Evolutionary conservation across 2,888 invertebrate genomes (phyloP).

Genomic region (Megalurothrips usitatus): DNA sequence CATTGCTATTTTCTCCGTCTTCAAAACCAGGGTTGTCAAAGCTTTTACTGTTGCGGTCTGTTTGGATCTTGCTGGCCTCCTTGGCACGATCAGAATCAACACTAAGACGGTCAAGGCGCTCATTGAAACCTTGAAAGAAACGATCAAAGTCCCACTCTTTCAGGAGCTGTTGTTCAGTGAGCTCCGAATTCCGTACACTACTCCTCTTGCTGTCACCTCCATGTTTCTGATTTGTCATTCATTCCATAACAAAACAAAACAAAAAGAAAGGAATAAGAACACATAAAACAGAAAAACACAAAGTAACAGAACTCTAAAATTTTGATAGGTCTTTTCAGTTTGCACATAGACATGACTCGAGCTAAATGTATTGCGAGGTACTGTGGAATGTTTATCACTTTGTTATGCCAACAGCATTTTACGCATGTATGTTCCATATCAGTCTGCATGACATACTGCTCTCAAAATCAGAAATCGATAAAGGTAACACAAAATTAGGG

Average conservation of each 20-base stretch:
- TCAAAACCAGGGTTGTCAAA: conserved; percentile 28
- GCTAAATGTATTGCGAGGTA: background rate
- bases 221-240: conserved; percentile 4
- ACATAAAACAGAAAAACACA: background rate
- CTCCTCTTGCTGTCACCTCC: conserved; percentile 35
- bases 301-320: background rate
- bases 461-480: too few species aligned
- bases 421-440: too few species aligned
- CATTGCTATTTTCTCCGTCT: conserved; percentile 15
- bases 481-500: background rate
- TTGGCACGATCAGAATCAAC: conserved; percentile 45
- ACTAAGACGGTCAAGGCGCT: conserved; percentile 47
- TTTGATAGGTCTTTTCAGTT: too few species aligned
- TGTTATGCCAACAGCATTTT: background rate
- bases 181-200: conserved; percentile 51
- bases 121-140: conserved; percentile 62
- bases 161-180: conserved; percentile 73
- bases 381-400: background rate
- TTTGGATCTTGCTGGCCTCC: conserved; percentile 1
- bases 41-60: conserved; percentile 48
- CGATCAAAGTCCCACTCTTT: conserved; percentile 85
- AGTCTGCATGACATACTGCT: too few species aligned
- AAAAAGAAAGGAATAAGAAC: background rate
- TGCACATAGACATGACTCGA: background rate
- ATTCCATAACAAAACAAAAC: background rate